phyloP scores from a whole-genome alignment of 2,888 invertebrate genomes.

The Nezara viridula region DNA sequence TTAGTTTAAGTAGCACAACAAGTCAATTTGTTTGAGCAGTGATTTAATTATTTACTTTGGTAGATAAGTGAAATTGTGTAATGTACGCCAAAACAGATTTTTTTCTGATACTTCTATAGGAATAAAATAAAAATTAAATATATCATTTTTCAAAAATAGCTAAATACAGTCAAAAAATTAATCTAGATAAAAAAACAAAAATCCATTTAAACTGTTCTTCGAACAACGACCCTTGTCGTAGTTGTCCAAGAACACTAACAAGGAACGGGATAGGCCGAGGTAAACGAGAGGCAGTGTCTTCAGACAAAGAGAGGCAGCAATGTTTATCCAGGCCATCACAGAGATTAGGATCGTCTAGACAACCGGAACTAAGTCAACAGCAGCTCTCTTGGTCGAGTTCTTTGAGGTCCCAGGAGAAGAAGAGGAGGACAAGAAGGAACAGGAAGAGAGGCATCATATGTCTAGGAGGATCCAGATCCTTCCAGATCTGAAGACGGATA shows the following conservation, averaged over 20 bases:
- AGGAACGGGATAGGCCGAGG: background rate
- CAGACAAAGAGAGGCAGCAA: background rate
- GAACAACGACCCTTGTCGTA: background rate
- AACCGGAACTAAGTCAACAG: constrained; percentile 22
- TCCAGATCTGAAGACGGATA: background rate
- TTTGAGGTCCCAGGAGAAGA: background rate
- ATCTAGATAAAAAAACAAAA: background rate
- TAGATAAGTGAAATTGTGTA: too few species aligned
- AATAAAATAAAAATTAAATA: too few species aligned
- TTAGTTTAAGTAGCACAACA: too few species aligned
- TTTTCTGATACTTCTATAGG: too few species aligned
- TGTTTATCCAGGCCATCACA: background rate
- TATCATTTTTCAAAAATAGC: too few species aligned
- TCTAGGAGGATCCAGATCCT: background rate
- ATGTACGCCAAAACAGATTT: too few species aligned
- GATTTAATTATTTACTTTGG: too few species aligned
- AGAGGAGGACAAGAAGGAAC: background rate
- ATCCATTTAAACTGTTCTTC: background rate
- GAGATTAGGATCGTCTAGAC: constrained; percentile 56
- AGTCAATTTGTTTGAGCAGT: too few species aligned
- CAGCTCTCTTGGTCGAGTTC: background rate
- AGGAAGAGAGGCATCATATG: background rate
- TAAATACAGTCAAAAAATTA: background rate
- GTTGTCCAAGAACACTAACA: background rate
- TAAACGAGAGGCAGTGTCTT: constrained; percentile 15